Base-by-base conservation (phyloP, 2,797 vertebrate species). In the Alcedo atthis region DNA sequence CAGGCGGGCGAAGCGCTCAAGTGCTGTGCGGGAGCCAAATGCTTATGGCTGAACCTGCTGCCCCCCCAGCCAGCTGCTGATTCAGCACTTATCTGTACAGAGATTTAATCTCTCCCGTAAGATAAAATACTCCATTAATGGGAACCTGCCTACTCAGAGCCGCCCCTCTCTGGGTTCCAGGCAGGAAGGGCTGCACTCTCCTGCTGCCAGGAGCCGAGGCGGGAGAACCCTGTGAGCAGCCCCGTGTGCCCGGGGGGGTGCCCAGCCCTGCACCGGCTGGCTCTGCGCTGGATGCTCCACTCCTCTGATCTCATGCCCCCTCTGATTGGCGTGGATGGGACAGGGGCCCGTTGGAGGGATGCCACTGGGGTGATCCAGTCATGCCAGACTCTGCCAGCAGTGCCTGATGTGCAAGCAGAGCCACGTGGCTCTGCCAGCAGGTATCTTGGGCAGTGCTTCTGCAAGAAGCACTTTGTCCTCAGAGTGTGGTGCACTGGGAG, bases 381-480 rank as follows among this genome's bases (percentile, higher is more conserved):
- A 40, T 13, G 32, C 48, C 55, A 10, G 55, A 1, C 57, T 64
- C 21, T 40, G 18, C 40, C 1, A 0, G 64, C 2, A 0, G 20
- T 20, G 33, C 75, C 81, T 9, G 51, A 57, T 1, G 1, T 11
- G 61, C 4, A 25, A 32, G 57, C 0, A 3, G 58, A 46, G 58
- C 64, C 32, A 3, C 2, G 8, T 2, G 9, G 49, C 70, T 61
- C 46, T 22, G 45, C 49, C 6, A 0, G 54, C 1, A 0, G 21
- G 12, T 12, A 11, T 35, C 6, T 0, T 0, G 24, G 42, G 8
- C 0, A 0, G 2, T 3, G 8, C 1, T 0, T 24, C 57, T 14
- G 2, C 15, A 4, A 5, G 75, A 8, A 78, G 30, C 16, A 0
- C 26, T 87, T 37, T 3, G n/a, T 26, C 48, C n/a, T 37, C 0